Percentiles rank a stretch among this genome's conserved stretches.
Conservation (phyloP, 2,113 vertebrate species). For the Puntigrus tetrazona region DNA sequence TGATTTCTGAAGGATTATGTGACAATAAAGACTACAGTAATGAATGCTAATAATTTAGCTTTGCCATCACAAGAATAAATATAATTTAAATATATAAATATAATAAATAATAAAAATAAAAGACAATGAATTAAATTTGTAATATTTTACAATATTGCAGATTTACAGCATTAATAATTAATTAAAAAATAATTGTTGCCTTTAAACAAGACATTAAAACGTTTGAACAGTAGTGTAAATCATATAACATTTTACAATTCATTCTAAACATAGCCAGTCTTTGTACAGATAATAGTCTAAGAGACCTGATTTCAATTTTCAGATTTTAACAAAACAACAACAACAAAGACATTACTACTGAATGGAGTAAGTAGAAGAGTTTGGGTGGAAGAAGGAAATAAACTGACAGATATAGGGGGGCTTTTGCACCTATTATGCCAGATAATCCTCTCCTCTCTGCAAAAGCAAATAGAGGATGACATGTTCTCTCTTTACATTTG, state of each 20-base stretch:
- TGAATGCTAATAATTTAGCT: neutral
- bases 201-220: neutral
- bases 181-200: too few relatives aligned
- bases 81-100: neutral
- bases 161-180: too few relatives aligned
- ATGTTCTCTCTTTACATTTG: slow-evolving; percentile 27
- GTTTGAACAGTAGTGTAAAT: neutral
- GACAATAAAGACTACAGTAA: too few relatives aligned
- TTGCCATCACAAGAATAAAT: neutral
- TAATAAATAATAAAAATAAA: too few relatives aligned
- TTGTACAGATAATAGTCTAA: neutral
- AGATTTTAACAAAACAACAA: neutral
- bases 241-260: neutral
- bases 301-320: neutral
- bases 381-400: neutral
- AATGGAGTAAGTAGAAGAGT: neutral
- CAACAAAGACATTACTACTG: neutral
- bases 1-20: too few relatives aligned
- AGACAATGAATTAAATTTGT: too few relatives aligned
- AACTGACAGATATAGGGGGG: slow-evolving; percentile 1
- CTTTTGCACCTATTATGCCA: neutral
- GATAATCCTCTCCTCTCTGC: neutral
- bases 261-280: neutral
- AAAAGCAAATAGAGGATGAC: slow-evolving; percentile 21
- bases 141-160: too few relatives aligned